Base-by-base conservation (phyloP, 2,113 vertebrate genomes). In the Osmerus mordax region DNA sequence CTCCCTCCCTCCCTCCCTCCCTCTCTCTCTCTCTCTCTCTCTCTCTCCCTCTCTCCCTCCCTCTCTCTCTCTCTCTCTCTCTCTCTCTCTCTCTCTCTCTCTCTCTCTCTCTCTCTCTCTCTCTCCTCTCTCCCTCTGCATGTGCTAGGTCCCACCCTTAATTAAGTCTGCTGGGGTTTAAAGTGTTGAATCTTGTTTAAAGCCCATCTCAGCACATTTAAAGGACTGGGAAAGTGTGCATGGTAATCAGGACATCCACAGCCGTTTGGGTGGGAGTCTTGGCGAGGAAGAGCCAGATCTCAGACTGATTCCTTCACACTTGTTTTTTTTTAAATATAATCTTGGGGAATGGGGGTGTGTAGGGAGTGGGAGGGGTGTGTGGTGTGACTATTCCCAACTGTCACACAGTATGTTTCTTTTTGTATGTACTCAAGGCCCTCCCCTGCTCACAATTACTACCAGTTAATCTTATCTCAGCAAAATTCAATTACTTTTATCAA, bases 401-500 rank as follows among this genome's bases (percentile, higher is more conserved):
- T 92, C 92, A 88, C 91, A 90, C 90, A 74, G 23, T 70, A 51
- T 78, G 90, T 92, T 92, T 94, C 92, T 92, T 94, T 94, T 93
- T 92, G 88, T 81, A 77, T 29, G 89, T 87, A 90, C 89, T 90
- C 88, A 73, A 93, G 90, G 91, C 86, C 89, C 92, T 91, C 89
- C 87, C 66, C 88, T 89, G 90, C 91, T 92, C 90, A 95, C 93
- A 95, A 95, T 96, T 94, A 95, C 93, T 88, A 91, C 90, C 92
- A 91, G 92, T 95, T 96, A 94, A 96, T 97, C 95, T 96, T 96
- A 96, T 97, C 94, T 92, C 88, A 92, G 91, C 87, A 89, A 94
- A 96, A 96, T 97, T 96, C 95, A 96, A 97, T 97, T 95, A 95
- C 92, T 95, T 96, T 95, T 97, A 97, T 97, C 95, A 93, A 95